Evolutionary conservation across 1,140 invertebrate genomes (phyloP).

Genomic region (Diploscapter pachys): DNA sequence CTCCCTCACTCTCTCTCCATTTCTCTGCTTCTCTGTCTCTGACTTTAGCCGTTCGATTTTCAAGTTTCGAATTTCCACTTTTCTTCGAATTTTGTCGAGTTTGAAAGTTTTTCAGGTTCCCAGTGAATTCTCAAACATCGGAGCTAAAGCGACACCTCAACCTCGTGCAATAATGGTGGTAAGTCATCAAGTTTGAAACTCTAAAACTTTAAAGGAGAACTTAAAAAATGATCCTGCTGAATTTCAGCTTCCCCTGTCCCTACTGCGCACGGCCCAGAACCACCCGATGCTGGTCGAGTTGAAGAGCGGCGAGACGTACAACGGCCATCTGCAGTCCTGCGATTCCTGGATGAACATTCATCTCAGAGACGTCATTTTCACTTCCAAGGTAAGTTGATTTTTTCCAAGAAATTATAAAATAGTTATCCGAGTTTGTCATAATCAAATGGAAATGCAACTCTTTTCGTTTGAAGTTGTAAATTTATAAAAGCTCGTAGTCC

Average conservation of each 20-base stretch:
- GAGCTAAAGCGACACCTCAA: too few relatives aligned
- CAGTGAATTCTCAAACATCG: too few relatives aligned
- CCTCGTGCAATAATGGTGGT: too few relatives aligned
- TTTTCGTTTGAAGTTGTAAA: background rate
- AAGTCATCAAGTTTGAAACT: too few relatives aligned
- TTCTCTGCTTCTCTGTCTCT: constrained; percentile 11
- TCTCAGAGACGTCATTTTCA: constrained; percentile 95
- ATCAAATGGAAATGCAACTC: too few relatives aligned
- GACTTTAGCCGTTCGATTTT: constrained; percentile 1
- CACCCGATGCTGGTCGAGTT: constrained; percentile 96
- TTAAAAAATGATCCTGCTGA: too few relatives aligned
- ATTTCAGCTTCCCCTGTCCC: constrained; percentile 74
- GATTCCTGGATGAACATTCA: constrained; percentile 99
- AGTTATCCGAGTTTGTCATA: too few relatives aligned
- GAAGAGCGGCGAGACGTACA: constrained; percentile 99
- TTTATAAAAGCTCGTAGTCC: background rate
- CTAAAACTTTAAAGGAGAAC: too few relatives aligned
- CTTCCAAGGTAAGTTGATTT: constrained; percentile 74
- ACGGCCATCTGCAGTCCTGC: constrained; percentile 92
- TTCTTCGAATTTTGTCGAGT: too few relatives aligned
- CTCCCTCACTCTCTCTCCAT: background rate
- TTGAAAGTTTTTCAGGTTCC: too few relatives aligned
- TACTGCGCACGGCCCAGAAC: constrained; percentile 84
- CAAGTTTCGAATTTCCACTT: too few relatives aligned
- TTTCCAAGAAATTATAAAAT: background rate